phyloP scores from a whole-genome alignment of 2,113 vertebrate species.

The Alaudala cheleensis region DNA sequence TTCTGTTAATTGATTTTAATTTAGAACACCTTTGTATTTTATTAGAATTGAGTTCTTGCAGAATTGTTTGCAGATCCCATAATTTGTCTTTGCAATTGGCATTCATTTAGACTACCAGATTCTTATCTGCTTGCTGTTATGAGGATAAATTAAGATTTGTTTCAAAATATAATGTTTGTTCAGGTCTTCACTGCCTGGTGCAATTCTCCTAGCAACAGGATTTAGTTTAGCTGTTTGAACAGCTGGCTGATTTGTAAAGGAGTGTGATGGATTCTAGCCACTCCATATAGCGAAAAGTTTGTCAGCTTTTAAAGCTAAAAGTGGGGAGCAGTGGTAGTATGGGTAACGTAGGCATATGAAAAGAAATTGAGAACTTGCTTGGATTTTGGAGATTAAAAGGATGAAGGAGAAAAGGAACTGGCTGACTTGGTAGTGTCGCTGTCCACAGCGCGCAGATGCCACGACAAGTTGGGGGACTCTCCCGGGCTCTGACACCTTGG shows the following conservation, averaged over 20 bases:
- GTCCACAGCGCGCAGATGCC: too few species aligned
- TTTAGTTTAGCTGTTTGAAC: slow-evolving; percentile 55
- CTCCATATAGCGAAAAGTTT: background rate
- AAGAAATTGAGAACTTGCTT: background rate
- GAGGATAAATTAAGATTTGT: slow-evolving; percentile 46
- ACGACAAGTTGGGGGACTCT: too few species aligned
- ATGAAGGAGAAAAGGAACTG: background rate
- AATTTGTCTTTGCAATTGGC: slow-evolving; percentile 48
- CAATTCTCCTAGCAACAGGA: slow-evolving; percentile 50
- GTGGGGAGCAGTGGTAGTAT: background rate
- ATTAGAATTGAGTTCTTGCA: background rate
- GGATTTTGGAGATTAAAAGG: background rate
- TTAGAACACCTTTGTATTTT: slow-evolving; percentile 11
- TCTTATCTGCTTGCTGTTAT: slow-evolving; percentile 36
- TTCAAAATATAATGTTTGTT: slow-evolving; percentile 18
- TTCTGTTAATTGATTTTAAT: slow-evolving; percentile 17
- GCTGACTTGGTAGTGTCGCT: background rate
- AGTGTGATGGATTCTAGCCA: slow-evolving; percentile 15
- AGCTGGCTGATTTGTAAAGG: slow-evolving; percentile 50
- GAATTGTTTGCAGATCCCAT: slow-evolving; percentile 49
- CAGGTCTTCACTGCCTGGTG: slow-evolving; percentile 16
- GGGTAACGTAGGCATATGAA: background rate
- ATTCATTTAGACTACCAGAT: slow-evolving; percentile 34
- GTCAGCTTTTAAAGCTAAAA: background rate
- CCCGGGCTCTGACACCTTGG: too few species aligned